These are phyloP conservation scores for Chironomus tentans DNA, from an alignment of 2,888 invertebrate genomes.

Conservation along the genomic window DNA sequence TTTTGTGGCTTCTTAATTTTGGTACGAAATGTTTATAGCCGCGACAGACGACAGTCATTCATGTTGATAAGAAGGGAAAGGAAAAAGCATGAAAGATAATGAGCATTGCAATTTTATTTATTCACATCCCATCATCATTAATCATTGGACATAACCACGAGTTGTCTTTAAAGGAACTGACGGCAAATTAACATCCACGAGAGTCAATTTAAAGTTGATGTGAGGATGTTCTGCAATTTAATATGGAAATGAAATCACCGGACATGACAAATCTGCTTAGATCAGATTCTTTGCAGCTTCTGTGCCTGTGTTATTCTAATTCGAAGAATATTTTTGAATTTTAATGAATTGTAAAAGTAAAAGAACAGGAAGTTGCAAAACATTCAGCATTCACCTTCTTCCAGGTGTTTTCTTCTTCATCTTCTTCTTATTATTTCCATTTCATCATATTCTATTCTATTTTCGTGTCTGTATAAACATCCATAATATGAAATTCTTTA, in stretches of 20 bases:
- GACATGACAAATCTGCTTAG: too few species aligned
- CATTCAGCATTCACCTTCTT: not conserved
- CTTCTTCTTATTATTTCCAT: not conserved
- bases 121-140: too few species aligned
- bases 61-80: too few species aligned
- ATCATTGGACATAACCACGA: too few species aligned
- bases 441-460: not conserved
- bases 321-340: not conserved
- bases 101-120: too few species aligned
- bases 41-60: too few species aligned
- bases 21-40: too few species aligned
- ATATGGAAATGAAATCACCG: not conserved
- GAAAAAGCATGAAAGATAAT: too few species aligned
- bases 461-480: not conserved
- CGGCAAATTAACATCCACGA: not conserved
- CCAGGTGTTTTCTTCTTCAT: not conserved
- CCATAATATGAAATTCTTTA: not conserved
- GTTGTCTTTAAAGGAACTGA: too few species aligned
- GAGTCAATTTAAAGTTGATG: not conserved
- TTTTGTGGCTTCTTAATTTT: too few species aligned
- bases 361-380: constrained; percentile 10
- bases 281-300: not conserved
- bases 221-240: not conserved
- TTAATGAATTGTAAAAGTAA: not conserved
- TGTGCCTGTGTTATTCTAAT: not conserved